Evolutionary conservation across 2,113 vertebrate species (phyloP), one percentile per base, ranked within the genome.

Genomic region (Nerophis ophidion): DNA sequence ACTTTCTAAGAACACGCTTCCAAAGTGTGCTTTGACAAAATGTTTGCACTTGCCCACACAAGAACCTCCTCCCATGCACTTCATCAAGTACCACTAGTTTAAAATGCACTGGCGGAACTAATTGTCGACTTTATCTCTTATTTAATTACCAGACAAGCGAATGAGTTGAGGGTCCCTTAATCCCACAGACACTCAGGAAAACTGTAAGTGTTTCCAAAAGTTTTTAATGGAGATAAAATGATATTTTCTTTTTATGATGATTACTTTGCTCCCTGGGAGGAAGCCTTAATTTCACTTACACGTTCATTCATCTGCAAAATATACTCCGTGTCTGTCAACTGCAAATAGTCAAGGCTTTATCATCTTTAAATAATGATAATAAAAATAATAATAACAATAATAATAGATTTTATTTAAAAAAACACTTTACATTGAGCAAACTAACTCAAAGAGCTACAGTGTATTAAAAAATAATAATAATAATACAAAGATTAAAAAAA

Each of bases 91-190:
- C 38, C 55, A 49, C 59, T 59, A 35, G 65, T 70, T 62, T 12
- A 38, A 56, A 50, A 66, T 53, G 48, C 72, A 65, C 71, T 42
- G 33, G 68, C 56, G 14, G 76, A 82, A 64, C 76, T 77, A 84
- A 81, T 84, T 80, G 77, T 79, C 53, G 56, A 75, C 85, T 77
- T 76, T 65, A 81, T 79, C 83, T 82, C 70, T 87, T 77, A 85
- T 87, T 85, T 81, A 87, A 87, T 88, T 81, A 77, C 68, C 74
- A 69, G 64, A 77, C 62, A 72, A 71, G 65, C 60, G 72, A 85
- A 82, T 83, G 66, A 75, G 79, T 71, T 81, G 70, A 76, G 72
- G 80, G 64, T 59, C 54, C 16, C 66, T 55, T 79, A 84, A 79
- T 63, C 68, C 61, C 67, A 50, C 48, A 77, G 65, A 63, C 67